Evolutionary conservation across 2,888 invertebrate genomes (phyloP).

Genomic region (Arctia plantaginis): DNA sequence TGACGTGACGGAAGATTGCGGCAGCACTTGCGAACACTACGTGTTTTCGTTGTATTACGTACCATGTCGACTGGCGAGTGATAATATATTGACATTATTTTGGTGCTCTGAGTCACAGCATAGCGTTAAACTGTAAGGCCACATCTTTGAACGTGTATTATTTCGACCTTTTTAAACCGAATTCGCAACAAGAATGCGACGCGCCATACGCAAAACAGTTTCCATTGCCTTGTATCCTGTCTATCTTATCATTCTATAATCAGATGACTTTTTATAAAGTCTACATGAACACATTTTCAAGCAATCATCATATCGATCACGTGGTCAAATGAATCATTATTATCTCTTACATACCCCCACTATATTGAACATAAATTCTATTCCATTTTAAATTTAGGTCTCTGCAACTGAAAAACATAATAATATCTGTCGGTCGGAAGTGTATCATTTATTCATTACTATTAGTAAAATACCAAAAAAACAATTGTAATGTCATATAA

Average conservation of each 20-base stretch:
- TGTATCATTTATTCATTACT: background rate
- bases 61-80: background rate
- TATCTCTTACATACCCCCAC: too few species aligned
- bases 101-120: background rate
- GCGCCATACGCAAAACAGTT: background rate
- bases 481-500: background rate
- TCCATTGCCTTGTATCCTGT: background rate
- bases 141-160: background rate
- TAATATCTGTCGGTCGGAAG: background rate
- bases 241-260: background rate
- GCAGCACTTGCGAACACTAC: constrained; percentile 22
- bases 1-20: constrained; percentile 38
- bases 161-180: background rate
- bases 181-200: background rate
- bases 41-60: constrained; percentile 1
- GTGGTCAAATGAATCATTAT: too few species aligned
- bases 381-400: background rate
- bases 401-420: background rate
- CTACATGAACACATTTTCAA: background rate
- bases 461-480: background rate
- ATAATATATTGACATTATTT: constrained; percentile 12
- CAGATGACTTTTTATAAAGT: background rate
- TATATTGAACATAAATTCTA: background rate
- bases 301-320: background rate
- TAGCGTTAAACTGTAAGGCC: background rate